These are phyloP conservation scores for Drosophila falleni DNA, from an alignment of 2,888 invertebrate genomes.

Conservation along the genomic window DNA sequence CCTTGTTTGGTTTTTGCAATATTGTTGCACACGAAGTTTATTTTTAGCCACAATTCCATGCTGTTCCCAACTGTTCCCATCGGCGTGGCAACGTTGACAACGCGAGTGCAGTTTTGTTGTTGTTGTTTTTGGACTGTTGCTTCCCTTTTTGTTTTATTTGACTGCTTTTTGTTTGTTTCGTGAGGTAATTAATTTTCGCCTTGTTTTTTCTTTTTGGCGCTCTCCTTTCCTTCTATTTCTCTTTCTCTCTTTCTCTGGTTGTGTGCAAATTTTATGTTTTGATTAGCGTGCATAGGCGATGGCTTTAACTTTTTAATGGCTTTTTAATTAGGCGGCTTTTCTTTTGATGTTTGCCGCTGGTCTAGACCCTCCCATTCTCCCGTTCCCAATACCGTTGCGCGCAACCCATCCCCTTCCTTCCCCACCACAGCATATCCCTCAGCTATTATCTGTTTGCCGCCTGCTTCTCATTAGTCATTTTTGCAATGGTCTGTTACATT, in stretches of 20 bases:
- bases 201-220: slow-evolving; percentile 42
- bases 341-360: slow-evolving; percentile 57
- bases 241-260: not conserved
- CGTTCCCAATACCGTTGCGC: not conserved
- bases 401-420: not conserved
- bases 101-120: slow-evolving; percentile 41
- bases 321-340: slow-evolving; percentile 74
- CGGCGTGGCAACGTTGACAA: slow-evolving; percentile 45
- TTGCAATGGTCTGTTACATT: slow-evolving; percentile 60
- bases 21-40: slow-evolving; percentile 75
- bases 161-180: slow-evolving; percentile 53
- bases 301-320: slow-evolving; percentile 73
- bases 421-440: not conserved
- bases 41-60: slow-evolving; percentile 77
- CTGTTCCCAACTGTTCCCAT: slow-evolving; percentile 63
- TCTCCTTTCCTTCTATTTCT: slow-evolving; percentile 5
- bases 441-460: not conserved
- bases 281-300: slow-evolving; percentile 71
- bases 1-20: slow-evolving; percentile 75
- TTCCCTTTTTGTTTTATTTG: slow-evolving; percentile 23
- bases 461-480: slow-evolving; percentile 41
- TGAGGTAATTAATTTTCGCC: slow-evolving; percentile 75
- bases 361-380: slow-evolving; percentile 36
- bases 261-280: slow-evolving; percentile 69
- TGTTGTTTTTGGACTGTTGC: slow-evolving; percentile 34